Base-by-base conservation (phyloP, 1,140 invertebrate genomes). In the Palaemon carinicauda region DNA sequence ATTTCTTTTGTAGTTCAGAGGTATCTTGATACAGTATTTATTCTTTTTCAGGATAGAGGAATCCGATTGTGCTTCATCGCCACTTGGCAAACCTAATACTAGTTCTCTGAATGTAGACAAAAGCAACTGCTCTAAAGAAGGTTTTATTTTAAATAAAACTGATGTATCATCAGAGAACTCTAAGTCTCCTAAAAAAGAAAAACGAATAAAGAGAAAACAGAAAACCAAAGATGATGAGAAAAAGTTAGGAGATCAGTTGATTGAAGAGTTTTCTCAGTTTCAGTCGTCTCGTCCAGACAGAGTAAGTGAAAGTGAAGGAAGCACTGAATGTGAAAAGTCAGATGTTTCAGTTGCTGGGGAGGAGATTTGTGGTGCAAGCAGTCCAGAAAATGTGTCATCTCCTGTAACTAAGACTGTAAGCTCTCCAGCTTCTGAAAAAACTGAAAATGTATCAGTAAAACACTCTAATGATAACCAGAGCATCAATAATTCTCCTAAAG, bases 191-290 rank as follows among this genome's bases (percentile, higher is more conserved):
- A 12, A 60, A 65, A 78, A 84, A 78, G 69, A 85, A 60, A 79
- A 51, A 65, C 10, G 29, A 53, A 21, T 31, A 29, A 19, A 69
- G 24, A 33, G 14, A 1, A 9, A 53, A 27, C 15, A 75, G n/a
- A 19, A 84, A 84, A 60, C 19, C 17, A 85, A 71, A 60, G 82
- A 85, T 19, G 82, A 85, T 77, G 82, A 85, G 24, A 78, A 79
- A 3, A 79, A 79, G 14, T 33, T 85, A 14, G 82, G 82, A 27
- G 82, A 85, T 56, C 82, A 85, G 31, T 54, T 85, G 9, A 41
- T 85, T 31, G 21, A 85, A 53, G 82, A 85, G 53, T 85, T 85
- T 85, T 54, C 75, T 14, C 54, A 78, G 17, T 85, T 85, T 69
- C 82, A 85, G 75, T 85, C 82, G 15, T 79, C 82, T 31, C 75